A percentile compares a stretch with the other conserved stretches of the same genome.
Evolutionary conservation across 2,113 vertebrate genomes (phyloP).

Genomic region (Tachycineta bicolor): DNA sequence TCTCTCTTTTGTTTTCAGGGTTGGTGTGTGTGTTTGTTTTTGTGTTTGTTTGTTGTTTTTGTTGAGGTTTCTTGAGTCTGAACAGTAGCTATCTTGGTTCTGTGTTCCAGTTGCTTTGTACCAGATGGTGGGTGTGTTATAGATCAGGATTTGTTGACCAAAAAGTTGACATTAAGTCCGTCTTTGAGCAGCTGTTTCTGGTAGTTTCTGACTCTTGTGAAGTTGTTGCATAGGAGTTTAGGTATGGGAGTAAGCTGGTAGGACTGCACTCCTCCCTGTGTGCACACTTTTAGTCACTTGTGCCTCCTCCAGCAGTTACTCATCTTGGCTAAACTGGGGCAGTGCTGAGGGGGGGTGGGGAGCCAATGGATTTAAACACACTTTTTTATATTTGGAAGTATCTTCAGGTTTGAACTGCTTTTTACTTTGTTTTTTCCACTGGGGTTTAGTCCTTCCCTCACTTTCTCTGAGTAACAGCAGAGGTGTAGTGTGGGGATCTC

Average conservation of each 20-base stretch:
- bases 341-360: not conserved
- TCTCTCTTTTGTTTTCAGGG: not conserved
- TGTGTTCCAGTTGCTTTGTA: not conserved
- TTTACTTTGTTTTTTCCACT: not conserved
- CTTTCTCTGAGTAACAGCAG: not conserved
- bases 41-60: not conserved
- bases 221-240: not conserved
- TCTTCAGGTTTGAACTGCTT: not conserved
- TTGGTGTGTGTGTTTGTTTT: not conserved
- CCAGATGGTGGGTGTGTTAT: not conserved
- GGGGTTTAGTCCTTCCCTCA: not conserved
- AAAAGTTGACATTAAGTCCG: not conserved
- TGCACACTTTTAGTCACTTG: slow-evolving; percentile 26
- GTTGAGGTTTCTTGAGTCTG: not conserved
- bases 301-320: slow-evolving; percentile 37
- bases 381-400: not conserved
- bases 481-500: not conserved
- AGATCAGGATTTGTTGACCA: not conserved
- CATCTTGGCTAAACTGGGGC: slow-evolving; percentile 23
- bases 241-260: slow-evolving; percentile 26
- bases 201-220: not conserved
- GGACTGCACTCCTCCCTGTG: slow-evolving; percentile 28
- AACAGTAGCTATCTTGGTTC: not conserved
- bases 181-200: not conserved
- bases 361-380: not conserved